Evolutionary conservation across 1,140 invertebrate species (phyloP), one percentile per base, ranked within the genome.

Genomic region (Battus philenor): DNA sequence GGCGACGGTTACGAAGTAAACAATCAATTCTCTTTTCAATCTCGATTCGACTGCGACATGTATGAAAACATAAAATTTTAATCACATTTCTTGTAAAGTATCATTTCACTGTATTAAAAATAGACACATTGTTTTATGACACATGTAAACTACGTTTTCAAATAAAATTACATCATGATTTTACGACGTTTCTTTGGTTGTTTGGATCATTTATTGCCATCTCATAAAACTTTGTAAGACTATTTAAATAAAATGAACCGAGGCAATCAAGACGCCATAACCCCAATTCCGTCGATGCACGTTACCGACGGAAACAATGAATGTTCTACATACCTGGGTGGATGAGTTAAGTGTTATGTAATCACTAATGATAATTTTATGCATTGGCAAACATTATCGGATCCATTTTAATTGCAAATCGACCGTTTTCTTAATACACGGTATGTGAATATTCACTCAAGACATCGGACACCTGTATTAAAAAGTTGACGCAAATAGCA

Each of bases 301-400:
- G 32, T 13, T 34, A 50, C 44, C 41, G 45, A 18, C 47, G 50
- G 26, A 57, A 54, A 58, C 51, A 50, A 58, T 51, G 36, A 56
- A 34, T 47, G 38, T 27, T 29, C 38, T 30, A 9, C 10, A 16
- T 47, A 47, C 27, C 27, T 30, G 47, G 30, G 24, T 22, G 22
- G 12, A 45, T 24, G 16, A 54, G 41, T 53, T 50, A 46, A 47
- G 52, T 22, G 45, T 56, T 48, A 50, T 27, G 44, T 63, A 62
- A 62, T 56, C 50, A 53, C 39, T 70, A 57, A 74, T 67, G 64
- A 50, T 56, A 55, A 72, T 72, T 68, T 66, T 74, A 77, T 70
- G 54, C 61, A 66, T 68, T 59, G 58, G 61, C 52, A 63, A 70
- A 68, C 72, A 64, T 67, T 36, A 61, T 57, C 44, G 44, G 48